Evolutionary conservation across 1,140 invertebrate genomes (phyloP).

Genomic region (Euura saliciscinereae): DNA sequence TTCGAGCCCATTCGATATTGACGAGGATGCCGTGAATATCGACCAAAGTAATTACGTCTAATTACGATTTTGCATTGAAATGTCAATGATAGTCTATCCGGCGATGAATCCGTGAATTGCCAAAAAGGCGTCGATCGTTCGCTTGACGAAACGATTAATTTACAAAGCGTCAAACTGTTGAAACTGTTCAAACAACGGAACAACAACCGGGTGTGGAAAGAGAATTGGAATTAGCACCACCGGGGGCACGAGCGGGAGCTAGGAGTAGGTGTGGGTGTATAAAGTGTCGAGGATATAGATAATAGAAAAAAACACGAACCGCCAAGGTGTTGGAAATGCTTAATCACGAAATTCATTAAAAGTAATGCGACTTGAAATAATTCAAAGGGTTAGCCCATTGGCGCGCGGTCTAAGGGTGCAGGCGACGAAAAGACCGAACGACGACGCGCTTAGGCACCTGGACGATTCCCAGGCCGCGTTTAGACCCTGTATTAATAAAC

Average conservation of each 20-base stretch:
- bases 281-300: background rate
- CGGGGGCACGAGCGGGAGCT: background rate
- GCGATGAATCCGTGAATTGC: no score
- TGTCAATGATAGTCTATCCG: no score
- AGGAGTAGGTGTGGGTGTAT: background rate
- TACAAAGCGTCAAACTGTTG: background rate
- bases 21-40: no score
- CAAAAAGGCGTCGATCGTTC: background rate
- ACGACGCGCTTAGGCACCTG: slow-evolving; percentile 35
- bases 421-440: background rate
- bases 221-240: background rate
- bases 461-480: slow-evolving; percentile 41
- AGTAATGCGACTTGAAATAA: slow-evolving; percentile 27
- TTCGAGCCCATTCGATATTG: no score
- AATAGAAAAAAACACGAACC: background rate
- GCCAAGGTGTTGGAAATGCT: slow-evolving; percentile 35
- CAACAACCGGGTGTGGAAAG: background rate
- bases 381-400: slow-evolving; percentile 14
- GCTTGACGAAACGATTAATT: background rate
- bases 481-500: slow-evolving; percentile 38
- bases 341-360: slow-evolving; percentile 51
- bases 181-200: background rate
- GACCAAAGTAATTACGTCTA: no score
- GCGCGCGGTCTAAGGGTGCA: slow-evolving; percentile 13
- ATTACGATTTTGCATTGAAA: no score